Evolutionary conservation across 2,888 invertebrate species (phyloP).

Genomic region (Agrypnus murinus): DNA sequence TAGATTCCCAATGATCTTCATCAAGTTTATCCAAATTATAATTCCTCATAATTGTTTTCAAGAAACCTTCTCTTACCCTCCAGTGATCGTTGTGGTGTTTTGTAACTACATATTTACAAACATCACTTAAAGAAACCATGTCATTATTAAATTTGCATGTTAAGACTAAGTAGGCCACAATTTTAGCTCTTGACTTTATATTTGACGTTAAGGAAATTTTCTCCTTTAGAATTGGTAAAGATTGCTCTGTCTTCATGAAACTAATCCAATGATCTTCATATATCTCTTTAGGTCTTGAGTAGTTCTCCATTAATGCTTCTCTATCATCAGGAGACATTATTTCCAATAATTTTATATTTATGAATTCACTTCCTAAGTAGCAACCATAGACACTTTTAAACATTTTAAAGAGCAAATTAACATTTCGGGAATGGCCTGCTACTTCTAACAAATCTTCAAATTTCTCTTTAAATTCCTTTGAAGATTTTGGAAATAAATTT

Average conservation of each 20-base stretch:
- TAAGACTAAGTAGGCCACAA: constrained; percentile 20
- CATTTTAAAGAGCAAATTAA: neutral
- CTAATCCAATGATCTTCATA: constrained; percentile 19
- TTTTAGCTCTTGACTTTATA: neutral
- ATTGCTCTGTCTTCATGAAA: constrained; percentile 22
- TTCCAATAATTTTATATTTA: constrained; percentile 10
- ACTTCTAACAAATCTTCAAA: neutral
- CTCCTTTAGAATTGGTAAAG: constrained; percentile 31
- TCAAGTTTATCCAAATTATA: neutral
- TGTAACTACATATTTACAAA: constrained; percentile 10
- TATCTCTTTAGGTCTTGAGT: constrained; percentile 7
- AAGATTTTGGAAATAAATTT: constrained; percentile 31
- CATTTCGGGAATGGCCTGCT: neutral
- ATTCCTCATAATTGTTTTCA: neutral
- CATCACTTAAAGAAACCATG: constrained; percentile 10
- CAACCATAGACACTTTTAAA: constrained; percentile 26
- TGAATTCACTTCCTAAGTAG: constrained; percentile 27
- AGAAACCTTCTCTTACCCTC: neutral
- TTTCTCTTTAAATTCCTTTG: neutral
- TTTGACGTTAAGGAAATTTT: constrained; percentile 15
- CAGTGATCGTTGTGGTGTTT: neutral
- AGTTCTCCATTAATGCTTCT: constrained; percentile 11
- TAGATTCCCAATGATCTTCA: neutral
- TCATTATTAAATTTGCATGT: constrained; percentile 40
- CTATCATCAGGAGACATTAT: constrained; percentile 25